A percentile compares a stretch with the other conserved stretches of the same genome.
Conservation (phyloP, 2,888 invertebrate genomes). For the Isotomurus palustris region DNA sequence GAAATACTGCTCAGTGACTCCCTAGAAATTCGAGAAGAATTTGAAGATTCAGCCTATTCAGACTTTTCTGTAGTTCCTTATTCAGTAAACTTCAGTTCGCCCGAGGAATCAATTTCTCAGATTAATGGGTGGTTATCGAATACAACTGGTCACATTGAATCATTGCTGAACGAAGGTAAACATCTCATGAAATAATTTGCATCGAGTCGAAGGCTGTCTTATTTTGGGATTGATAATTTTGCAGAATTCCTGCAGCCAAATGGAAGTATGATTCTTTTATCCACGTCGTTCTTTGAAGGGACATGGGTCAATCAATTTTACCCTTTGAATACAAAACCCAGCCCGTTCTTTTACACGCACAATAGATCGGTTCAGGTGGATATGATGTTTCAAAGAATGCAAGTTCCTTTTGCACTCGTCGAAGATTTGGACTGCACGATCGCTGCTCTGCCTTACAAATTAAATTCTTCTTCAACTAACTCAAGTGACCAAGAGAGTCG, state of each 20-base stretch:
- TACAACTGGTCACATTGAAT: background rate
- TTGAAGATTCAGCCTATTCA: background rate
- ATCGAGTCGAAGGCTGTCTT: too few relatives aligned
- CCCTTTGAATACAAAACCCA: conserved; percentile 45
- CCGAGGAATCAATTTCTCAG: background rate
- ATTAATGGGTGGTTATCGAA: background rate
- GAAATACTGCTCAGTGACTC: background rate
- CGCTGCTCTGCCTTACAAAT: conserved; percentile 50
- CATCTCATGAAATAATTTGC: too few relatives aligned
- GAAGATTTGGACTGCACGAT: conserved; percentile 47
- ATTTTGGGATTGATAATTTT: too few relatives aligned
- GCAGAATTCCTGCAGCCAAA: too few relatives aligned
- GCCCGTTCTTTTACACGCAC: conserved; percentile 47
- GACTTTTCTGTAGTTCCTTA: too few relatives aligned
- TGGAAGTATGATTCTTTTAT: too few relatives aligned
- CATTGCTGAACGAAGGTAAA: background rate
- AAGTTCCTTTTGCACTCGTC: conserved; percentile 45
- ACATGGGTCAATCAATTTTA: conserved; percentile 46
- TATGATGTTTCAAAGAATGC: conserved; percentile 51
- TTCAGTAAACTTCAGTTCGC: background rate
- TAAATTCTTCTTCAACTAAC: too few relatives aligned
- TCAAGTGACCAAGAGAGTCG: conserved; percentile 50
- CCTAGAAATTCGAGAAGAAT: background rate
- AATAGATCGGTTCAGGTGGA: conserved; percentile 46
- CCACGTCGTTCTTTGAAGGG: conserved; percentile 47